Conservation (phyloP, 2,888 invertebrate genomes). For the Caenorhabditis afra region DNA sequence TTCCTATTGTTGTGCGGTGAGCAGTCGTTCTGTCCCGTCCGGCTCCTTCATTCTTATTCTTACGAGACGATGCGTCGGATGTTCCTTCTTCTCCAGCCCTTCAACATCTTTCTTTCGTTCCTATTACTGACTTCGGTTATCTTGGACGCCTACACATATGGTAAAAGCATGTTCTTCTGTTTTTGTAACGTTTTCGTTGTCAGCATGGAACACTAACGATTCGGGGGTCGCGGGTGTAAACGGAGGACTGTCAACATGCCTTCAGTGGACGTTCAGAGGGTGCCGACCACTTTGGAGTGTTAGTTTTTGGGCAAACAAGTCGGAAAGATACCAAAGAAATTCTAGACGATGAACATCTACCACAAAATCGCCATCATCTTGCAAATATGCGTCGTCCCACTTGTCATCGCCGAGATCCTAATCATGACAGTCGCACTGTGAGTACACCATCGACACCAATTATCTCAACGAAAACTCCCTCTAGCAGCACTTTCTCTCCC, state of each 20-base stretch:
- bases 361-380: conserved; percentile 16
- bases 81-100: conserved; percentile 9
- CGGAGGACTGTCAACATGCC: too few species aligned
- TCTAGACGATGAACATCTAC: conserved; percentile 7
- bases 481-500: not conserved
- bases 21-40: not conserved
- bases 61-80: conserved; percentile 1
- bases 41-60: not conserved
- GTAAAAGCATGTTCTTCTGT: too few species aligned
- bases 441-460: conserved; percentile 27
- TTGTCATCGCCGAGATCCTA: conserved; percentile 20
- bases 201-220: not conserved
- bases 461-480: not conserved
- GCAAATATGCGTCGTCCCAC: conserved; percentile 13
- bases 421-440: conserved; percentile 28
- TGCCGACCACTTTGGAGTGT: too few species aligned
- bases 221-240: not conserved
- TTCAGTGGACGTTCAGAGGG: too few species aligned
- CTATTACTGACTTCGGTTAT: conserved; percentile 20
- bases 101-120: conserved; percentile 5
- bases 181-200: not conserved
- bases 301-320: not conserved
- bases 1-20: not conserved
- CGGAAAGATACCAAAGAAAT: not conserved
- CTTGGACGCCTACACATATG: conserved; percentile 28